These are phyloP conservation scores for Epinotia nisella DNA, from an alignment of 2,888 invertebrate genomes.

Conservation along the genomic window DNA sequence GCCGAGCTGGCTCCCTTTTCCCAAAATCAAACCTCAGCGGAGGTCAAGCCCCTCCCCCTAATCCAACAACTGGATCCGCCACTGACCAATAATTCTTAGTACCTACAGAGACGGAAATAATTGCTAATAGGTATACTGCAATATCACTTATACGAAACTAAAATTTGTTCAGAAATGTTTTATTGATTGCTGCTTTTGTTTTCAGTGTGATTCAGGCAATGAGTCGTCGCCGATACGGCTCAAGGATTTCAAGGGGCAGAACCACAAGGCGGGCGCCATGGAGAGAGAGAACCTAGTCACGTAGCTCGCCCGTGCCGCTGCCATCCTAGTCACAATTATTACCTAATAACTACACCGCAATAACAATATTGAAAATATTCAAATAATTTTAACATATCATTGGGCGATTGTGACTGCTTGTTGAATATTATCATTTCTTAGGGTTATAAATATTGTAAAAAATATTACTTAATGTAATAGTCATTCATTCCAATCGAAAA, in stretches of 20 bases:
- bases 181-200: conserved; percentile 24
- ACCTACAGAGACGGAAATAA: too few relatives aligned
- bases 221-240: conserved; percentile 86
- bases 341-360: conserved; percentile 73
- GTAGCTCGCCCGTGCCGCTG: conserved; percentile 56
- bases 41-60: too few relatives aligned
- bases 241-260: conserved; percentile 80
- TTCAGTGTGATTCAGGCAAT: conserved; percentile 87
- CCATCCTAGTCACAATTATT: conserved; percentile 42
- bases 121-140: background rate
- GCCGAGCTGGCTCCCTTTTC: conserved; percentile 63
- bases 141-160: background rate
- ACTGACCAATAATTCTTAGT: too few relatives aligned
- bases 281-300: conserved; percentile 75
- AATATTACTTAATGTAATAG: conserved; percentile 79
- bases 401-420: conserved; percentile 85
- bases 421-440: conserved; percentile 81
- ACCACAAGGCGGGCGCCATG: conserved; percentile 70
- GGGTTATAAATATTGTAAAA: conserved; percentile 81
- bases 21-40: background rate
- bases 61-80: too few relatives aligned
- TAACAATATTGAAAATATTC: conserved; percentile 66
- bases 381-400: conserved; percentile 85
- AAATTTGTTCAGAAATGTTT: background rate
- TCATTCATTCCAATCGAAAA: conserved; percentile 84